A percentile compares a stretch with the other conserved stretches of the same genome.
Conservation (phyloP, 2,888 invertebrate species). For the Eilema depressum region DNA sequence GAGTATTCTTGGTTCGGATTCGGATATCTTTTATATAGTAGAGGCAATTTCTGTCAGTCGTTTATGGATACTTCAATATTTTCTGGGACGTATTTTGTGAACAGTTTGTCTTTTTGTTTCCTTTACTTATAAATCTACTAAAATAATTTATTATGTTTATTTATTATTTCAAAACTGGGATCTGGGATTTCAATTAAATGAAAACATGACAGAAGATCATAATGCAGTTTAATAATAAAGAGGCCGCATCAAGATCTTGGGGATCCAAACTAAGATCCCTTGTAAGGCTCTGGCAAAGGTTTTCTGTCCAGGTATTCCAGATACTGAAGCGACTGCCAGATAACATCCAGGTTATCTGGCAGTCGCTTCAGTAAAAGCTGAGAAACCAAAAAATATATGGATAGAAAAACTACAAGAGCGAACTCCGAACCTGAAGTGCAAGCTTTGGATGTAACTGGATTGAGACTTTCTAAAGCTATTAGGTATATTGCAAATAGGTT, state of each 20-base stretch:
- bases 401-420: not conserved
- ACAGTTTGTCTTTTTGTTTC: not conserved
- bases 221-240: too few species aligned
- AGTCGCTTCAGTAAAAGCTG: too few species aligned
- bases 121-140: not conserved
- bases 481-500: constrained; percentile 13
- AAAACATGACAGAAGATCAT: too few species aligned
- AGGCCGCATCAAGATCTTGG: too few species aligned
- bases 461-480: constrained; percentile 18
- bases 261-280: too few species aligned
- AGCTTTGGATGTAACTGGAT: not conserved
- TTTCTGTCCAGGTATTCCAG: too few species aligned
- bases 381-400: not conserved
- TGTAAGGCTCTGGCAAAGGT: too few species aligned
- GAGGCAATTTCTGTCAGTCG: not conserved
- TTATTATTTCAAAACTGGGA: not conserved
- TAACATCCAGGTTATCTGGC: too few species aligned
- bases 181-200: not conserved
- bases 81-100: not conserved
- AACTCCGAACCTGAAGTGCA: not conserved
- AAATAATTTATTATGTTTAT: too few species aligned
- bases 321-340: too few species aligned
- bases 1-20: not conserved
- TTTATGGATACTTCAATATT: not conserved
- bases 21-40: not conserved